Base-by-base conservation (phyloP, 2,113 vertebrate species). In the Oxygymnocypris stewartii region DNA sequence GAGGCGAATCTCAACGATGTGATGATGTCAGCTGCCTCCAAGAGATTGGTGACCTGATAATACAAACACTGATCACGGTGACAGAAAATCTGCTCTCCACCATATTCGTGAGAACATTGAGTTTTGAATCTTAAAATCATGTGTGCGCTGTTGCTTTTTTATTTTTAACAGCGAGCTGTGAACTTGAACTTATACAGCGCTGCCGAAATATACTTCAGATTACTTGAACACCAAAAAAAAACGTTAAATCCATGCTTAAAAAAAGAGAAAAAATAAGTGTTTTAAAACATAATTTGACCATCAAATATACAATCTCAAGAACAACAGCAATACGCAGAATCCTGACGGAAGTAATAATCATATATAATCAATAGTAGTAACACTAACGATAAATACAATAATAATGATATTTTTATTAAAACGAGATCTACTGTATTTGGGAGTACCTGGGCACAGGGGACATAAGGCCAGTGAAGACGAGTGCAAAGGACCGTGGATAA, bases 221-320 rank as follows among this genome's bases (percentile, higher is more conserved):
- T 82, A 88, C 85, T 79, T n/a, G 51, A 89, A 76, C 74, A 44
- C 42, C 42, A 89, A 88, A 90, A 85, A n/a, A 91, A 57, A 31
- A 6, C 88, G 85, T 49, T 86, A 75, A 86, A 91, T 86, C 90
- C 94, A 94, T 94, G 95, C 94, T 91, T 85, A 76, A 85, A 91
- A n/a, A 67, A 77, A 88, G 28, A 59, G 65, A 85, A 84, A 85
- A 57, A 61, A 86, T 76, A 88, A 88, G 28, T 44, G 42, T 82
- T 12, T 35, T 79, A 87, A 59, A 82, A 90, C 89, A 77, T 83
- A 85, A 86, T 87, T 86, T 54, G 75, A 90, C 85, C 85, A 89
- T 90, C 90, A 90, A 92, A 92, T 91, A 91, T 90, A 94, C 93
- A 94, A 69, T 67, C 44, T 87, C 88, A 90, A 92, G 90, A 91